A percentile compares a stretch with the other conserved stretches of the same genome.
phyloP scores from a whole-genome alignment of 2,113 vertebrate species.

The human (Homo sapiens) region GRCh38 chr5:101388501-101389000 shows the following conservation, averaged over 20 bases:
- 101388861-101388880: not conserved
- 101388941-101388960: not conserved
- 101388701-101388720: not conserved
- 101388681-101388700: not conserved
- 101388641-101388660: no score
- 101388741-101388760: not conserved
- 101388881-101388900: not conserved
- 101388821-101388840: not conserved
- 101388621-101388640: no score
- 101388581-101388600: not conserved
- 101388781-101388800: not conserved
- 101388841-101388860: not conserved
- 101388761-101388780: not conserved
- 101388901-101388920: not conserved
- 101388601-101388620: not conserved
- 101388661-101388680: not conserved
- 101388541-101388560: not conserved
- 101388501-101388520: not conserved
- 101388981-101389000: not conserved
- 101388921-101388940: not conserved
- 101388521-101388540: not conserved
- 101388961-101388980: not conserved
- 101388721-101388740: not conserved
- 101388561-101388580: not conserved
- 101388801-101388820: not conserved